Conservation (phyloP, 1,140 invertebrate genomes). For the Papilio glaucus region DNA sequence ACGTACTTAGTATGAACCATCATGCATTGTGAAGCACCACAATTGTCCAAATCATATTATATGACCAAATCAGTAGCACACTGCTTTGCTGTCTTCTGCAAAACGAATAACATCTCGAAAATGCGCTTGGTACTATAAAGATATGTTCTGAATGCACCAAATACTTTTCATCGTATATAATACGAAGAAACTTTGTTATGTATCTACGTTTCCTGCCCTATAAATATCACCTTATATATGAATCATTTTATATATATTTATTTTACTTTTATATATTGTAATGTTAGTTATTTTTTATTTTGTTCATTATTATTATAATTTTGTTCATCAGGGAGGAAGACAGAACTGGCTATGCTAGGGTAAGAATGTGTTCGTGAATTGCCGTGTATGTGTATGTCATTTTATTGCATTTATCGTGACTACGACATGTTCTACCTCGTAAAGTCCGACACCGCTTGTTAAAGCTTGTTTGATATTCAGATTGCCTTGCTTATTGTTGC, state of each 20-base stretch:
- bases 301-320: constrained; percentile 72
- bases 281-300: constrained; percentile 52
- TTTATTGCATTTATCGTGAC: constrained; percentile 62
- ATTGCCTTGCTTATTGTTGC: constrained; percentile 43
- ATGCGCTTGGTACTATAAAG: constrained; percentile 35
- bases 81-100: constrained; percentile 24
- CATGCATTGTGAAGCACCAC: constrained; percentile 60
- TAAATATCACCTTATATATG: neutral
- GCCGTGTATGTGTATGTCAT: constrained; percentile 70
- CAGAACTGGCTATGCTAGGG: constrained; percentile 82
- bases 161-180: constrained; percentile 1
- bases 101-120: constrained; percentile 17
- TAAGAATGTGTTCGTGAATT: constrained; percentile 79
- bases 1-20: constrained; percentile 45
- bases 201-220: constrained; percentile 7
- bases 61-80: constrained; percentile 12
- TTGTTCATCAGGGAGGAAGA: constrained; percentile 83
- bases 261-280: constrained; percentile 49
- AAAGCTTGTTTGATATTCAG: constrained; percentile 56
- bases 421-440: constrained; percentile 42
- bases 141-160: constrained; percentile 63
- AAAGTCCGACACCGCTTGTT: constrained; percentile 50
- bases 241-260: constrained; percentile 49
- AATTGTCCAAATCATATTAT: constrained; percentile 33
- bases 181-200: too few species aligned